A percentile compares a stretch with the other conserved stretches of the same genome.
phyloP scores from a whole-genome alignment of 1,140 invertebrate genomes.

The Drosophila subobscura region DNA sequence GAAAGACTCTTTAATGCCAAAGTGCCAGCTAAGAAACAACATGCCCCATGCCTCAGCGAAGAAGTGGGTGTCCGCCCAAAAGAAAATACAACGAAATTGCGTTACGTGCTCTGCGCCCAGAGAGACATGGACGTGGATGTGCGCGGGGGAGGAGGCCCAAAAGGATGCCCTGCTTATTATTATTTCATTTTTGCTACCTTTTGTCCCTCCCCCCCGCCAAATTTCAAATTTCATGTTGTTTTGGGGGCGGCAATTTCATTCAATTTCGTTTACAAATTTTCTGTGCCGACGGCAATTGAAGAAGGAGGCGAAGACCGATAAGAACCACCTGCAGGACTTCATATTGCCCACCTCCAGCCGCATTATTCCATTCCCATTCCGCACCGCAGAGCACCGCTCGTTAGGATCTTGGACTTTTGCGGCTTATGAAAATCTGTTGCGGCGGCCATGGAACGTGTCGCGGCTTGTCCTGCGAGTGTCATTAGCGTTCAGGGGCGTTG shows the following conservation, averaged over 20 bases:
- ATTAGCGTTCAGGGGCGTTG: slow-evolving; percentile 39
- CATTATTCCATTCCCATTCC: not conserved
- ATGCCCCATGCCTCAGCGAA: no score
- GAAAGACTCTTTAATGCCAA: no score
- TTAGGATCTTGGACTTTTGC: slow-evolving; percentile 56
- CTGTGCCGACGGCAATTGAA: slow-evolving; percentile 49
- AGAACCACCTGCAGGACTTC: slow-evolving; percentile 34
- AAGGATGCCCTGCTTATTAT: slow-evolving; percentile 53
- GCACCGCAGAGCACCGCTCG: slow-evolving; percentile 26
- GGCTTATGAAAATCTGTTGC: slow-evolving; percentile 46
- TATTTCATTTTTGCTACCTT: slow-evolving; percentile 53
- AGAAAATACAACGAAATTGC: slow-evolving; percentile 36
- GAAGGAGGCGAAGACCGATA: slow-evolving; percentile 18
- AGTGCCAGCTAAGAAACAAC: no score
- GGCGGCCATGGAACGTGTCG: slow-evolving; percentile 43
- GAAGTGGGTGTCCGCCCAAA: no score
- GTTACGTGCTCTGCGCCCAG: slow-evolving; percentile 44
- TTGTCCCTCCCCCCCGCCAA: not conserved
- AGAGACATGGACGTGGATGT: not conserved
- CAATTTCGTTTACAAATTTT: slow-evolving; percentile 68
- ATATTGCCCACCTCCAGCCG: not conserved
- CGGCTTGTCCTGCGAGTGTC: slow-evolving; percentile 63
- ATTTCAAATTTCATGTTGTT: no score
- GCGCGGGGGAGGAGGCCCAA: not conserved
- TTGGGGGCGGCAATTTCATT: slow-evolving; percentile 57